Evolutionary conservation across 2,113 vertebrate genomes (phyloP).

Genomic region (Equus quagga): DNA sequence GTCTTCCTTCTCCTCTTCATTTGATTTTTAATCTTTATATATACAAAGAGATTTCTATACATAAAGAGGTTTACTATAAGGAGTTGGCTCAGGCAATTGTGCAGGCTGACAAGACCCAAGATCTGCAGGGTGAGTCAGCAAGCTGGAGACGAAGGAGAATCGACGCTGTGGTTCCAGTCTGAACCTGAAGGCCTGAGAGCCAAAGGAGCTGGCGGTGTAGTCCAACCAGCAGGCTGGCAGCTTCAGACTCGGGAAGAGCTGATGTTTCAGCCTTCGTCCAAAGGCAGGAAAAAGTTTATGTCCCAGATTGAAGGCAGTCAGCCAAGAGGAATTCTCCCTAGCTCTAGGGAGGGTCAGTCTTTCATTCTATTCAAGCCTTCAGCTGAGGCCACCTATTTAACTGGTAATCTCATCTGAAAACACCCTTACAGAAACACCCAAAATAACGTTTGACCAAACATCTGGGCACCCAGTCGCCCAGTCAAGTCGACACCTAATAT

Average conservation of each 20-base stretch:
- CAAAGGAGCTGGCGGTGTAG: too few species aligned
- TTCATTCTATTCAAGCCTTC: neutral
- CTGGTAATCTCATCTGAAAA: neutral
- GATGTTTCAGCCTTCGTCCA: neutral
- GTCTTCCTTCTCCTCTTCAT: neutral
- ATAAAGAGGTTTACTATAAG: neutral
- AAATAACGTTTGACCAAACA: neutral
- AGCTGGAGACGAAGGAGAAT: neutral
- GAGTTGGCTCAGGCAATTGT: neutral
- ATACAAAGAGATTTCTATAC: neutral
- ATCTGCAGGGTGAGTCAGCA: neutral
- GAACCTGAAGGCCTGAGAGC: neutral
- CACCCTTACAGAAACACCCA: neutral
- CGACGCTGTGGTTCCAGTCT: neutral
- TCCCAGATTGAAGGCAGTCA: neutral
- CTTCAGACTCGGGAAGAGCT: neutral
- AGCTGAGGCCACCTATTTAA: neutral
- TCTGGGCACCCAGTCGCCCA: neutral
- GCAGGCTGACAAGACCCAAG: neutral
- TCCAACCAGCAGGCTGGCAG: neutral
- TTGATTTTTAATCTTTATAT: neutral
- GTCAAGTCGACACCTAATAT: neutral
- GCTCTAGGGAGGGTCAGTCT: neutral
- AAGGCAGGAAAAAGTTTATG: neutral
- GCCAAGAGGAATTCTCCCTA: neutral